Conservation (phyloP, 2,797 vertebrate species). For the Catamblyrhynchus diadema region DNA sequence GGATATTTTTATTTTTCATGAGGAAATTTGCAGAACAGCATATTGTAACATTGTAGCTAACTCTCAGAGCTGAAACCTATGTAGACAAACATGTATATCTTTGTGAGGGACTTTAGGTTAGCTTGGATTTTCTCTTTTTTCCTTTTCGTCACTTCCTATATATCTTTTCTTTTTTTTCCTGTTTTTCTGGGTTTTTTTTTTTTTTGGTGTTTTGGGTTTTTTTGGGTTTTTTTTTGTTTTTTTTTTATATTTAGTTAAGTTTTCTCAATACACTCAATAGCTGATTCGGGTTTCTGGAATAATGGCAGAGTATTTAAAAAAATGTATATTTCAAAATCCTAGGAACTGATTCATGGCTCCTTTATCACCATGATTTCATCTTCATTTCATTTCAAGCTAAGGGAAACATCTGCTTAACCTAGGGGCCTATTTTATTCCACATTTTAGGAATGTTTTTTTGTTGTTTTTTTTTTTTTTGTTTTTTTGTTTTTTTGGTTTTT, state of each 20-base stretch:
- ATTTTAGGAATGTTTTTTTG: not conserved
- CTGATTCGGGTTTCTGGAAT: not conserved
- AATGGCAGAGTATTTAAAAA: not conserved
- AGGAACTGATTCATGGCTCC: not conserved
- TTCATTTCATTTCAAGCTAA: not conserved
- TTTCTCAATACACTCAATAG: not conserved
- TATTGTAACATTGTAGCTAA: not conserved
- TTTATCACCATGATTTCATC: not conserved
- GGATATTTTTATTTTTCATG: not conserved
- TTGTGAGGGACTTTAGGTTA: not conserved
- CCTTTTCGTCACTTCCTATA: rapidly evolving
- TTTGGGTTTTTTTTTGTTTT: too few relatives aligned
- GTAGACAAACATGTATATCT: rapidly evolving
- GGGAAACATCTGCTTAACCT: not conserved
- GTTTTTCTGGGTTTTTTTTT: too few relatives aligned
- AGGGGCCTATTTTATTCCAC: not conserved
- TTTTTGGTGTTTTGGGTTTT: too few relatives aligned
- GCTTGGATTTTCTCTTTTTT: not conserved
- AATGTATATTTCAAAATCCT: not conserved
- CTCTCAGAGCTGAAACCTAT: not conserved
- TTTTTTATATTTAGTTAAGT: not conserved
- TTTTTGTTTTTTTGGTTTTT: not conserved
- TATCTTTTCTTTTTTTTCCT: rapidly evolving
- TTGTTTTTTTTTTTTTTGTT: not conserved
- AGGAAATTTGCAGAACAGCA: not conserved